These are phyloP conservation scores for Acomys russatus DNA, from an alignment of 2,797 vertebrate genomes.

Conservation along the genomic window DNA sequence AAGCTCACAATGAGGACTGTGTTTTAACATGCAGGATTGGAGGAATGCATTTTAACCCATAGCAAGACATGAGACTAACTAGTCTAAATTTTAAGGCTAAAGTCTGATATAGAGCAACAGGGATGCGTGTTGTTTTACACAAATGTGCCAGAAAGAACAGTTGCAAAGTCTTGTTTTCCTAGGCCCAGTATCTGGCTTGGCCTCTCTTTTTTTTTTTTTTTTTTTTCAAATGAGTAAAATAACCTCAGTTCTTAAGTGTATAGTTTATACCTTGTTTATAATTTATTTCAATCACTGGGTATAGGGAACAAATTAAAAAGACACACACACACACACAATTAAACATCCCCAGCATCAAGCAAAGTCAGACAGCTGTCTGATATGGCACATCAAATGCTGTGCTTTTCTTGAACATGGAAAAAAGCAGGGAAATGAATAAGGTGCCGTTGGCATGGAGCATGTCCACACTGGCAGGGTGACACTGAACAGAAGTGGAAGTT, in stretches of 20 bases:
- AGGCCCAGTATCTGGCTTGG: background rate
- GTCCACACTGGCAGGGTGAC: no score
- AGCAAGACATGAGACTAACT: background rate
- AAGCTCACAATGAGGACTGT: background rate
- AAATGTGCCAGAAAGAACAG: background rate
- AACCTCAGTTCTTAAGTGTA: background rate
- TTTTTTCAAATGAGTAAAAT: background rate
- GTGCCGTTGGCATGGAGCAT: background rate
- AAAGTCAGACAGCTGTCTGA: background rate
- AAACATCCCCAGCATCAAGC: background rate
- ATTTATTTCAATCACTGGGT: background rate
- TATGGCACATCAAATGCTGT: background rate
- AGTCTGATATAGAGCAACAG: background rate
- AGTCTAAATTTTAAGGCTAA: background rate
- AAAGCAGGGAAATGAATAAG: background rate
- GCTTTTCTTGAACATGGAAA: background rate
- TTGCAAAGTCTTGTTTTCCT: slow-evolving; percentile 5
- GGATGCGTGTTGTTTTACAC: background rate
- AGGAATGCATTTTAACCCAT: background rate
- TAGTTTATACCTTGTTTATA: background rate
- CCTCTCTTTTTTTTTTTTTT: background rate
- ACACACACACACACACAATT: no score
- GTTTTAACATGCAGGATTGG: background rate
- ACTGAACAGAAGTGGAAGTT: background rate
- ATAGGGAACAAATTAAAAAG: background rate